Evolutionary conservation across 2,888 invertebrate genomes (phyloP).

Genomic region (Thalpophila matura): DNA sequence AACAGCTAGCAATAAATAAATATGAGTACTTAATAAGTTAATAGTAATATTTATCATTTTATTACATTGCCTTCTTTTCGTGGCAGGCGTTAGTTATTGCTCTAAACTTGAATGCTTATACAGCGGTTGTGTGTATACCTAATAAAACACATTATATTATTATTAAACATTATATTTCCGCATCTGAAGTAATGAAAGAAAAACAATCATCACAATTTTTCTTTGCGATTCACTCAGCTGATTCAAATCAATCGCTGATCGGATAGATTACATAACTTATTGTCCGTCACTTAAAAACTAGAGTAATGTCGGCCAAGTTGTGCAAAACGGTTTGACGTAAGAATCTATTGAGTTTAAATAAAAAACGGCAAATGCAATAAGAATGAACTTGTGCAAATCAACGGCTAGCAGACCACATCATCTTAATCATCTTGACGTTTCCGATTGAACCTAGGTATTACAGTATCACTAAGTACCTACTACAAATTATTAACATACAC

Average conservation of each 20-base stretch:
- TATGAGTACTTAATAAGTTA: no score
- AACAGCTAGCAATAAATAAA: no score
- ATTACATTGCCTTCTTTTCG: no score
- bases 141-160: not conserved
- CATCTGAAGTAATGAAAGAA: constrained; percentile 4
- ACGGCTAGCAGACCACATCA: no score
- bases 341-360: not conserved
- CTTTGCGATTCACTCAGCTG: constrained; percentile 21
- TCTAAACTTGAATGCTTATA: not conserved
- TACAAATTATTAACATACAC: no score
- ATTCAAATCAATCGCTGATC: constrained; percentile 38
- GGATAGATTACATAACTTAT: constrained; percentile 31
- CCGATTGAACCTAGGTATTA: not conserved
- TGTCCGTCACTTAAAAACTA: constrained; percentile 10
- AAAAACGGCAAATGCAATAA: not conserved
- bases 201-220: constrained; percentile 13
- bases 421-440: no score
- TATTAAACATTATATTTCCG: constrained; percentile 33
- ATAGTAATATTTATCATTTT: no score
- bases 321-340: constrained; percentile 6
- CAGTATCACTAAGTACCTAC: no score
- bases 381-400: no score
- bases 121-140: no score
- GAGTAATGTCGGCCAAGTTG: not conserved
- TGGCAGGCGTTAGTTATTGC: not conserved